phyloP scores from a whole-genome alignment of 2,797 vertebrate genomes.

The Poecilia velifera region DNA sequence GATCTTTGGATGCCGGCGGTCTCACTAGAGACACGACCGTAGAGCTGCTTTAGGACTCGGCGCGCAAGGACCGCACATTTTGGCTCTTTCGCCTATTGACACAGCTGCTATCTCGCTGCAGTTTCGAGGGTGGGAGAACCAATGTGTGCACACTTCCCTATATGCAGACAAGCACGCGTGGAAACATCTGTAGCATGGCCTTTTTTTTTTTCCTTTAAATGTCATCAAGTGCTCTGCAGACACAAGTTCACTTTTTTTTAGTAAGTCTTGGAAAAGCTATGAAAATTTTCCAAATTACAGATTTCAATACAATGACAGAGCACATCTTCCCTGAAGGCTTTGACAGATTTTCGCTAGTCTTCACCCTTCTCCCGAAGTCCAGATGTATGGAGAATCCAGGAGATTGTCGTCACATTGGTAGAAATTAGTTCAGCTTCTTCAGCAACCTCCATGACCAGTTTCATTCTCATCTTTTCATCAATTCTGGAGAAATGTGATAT shows the following conservation, averaged over 20 bases:
- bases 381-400: background rate
- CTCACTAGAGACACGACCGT: slow-evolving; percentile 52
- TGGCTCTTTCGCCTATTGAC: slow-evolving; percentile 74
- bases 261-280: background rate
- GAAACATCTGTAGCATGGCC: slow-evolving; percentile 36
- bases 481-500: background rate
- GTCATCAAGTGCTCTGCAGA: slow-evolving; percentile 53
- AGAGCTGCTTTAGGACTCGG: slow-evolving; percentile 58
- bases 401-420: background rate
- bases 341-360: background rate
- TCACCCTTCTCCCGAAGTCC: background rate
- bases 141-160: slow-evolving; percentile 58
- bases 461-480: background rate
- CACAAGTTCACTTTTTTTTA: slow-evolving; percentile 51
- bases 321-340: background rate
- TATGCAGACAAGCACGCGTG: slow-evolving; percentile 16
- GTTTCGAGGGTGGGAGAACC: slow-evolving; percentile 64
- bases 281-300: background rate
- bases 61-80: slow-evolving; percentile 56
- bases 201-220: slow-evolving; percentile 51
- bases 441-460: background rate
- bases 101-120: slow-evolving; percentile 78
- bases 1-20: slow-evolving; percentile 67
- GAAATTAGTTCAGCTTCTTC: background rate
- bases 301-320: background rate